phyloP scores from a whole-genome alignment of 2,113 vertebrate genomes.

The Jacana jacana region DNA sequence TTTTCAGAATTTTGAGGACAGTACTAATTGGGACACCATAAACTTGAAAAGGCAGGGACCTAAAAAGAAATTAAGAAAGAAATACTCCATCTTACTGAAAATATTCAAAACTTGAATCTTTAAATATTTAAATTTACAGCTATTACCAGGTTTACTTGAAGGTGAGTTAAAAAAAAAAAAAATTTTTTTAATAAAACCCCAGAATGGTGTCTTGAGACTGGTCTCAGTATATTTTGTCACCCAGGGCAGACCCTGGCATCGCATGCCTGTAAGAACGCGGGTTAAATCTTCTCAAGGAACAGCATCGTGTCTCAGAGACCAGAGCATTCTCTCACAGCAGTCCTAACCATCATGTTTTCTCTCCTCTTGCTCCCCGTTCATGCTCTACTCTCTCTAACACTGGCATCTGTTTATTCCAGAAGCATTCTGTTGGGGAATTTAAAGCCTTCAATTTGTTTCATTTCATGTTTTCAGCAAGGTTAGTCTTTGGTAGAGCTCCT shows the following conservation, averaged over 20 bases:
- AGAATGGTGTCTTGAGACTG: neutral
- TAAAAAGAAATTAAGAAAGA: neutral
- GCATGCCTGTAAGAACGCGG: neutral
- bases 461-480: neutral
- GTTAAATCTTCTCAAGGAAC: neutral
- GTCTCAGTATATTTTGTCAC: neutral
- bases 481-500: neutral
- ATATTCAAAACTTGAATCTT: neutral
- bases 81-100: neutral
- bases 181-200: neutral
- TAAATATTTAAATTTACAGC: neutral
- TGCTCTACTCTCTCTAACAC: fast-evolving
- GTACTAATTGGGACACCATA: neutral
- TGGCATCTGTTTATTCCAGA: neutral
- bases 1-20: neutral
- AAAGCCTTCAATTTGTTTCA: neutral
- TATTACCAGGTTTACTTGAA: neutral
- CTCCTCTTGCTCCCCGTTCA: neutral
- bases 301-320: fast-evolving
- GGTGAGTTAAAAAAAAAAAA: neutral
- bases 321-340: neutral
- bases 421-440: neutral
- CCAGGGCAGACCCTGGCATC: neutral
- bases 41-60: neutral
- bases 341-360: neutral